Evolutionary conservation across 2,113 vertebrate genomes (phyloP), one percentile per base, ranked within the genome.

Genomic region (Xiphias gladius): DNA sequence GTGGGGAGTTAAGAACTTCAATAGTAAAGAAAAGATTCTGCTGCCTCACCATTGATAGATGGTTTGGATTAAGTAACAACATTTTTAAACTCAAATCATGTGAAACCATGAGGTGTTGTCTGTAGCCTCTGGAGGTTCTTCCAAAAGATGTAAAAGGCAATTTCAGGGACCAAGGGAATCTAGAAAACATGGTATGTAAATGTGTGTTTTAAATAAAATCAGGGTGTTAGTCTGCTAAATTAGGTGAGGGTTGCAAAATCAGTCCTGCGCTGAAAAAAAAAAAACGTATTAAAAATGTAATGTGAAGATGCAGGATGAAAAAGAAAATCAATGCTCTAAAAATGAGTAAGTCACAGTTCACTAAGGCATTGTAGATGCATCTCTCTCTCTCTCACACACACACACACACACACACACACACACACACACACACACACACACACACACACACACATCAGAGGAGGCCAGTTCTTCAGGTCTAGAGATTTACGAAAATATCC

Each of bases 291-390:
- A 4, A 61, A 46, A 41, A 82, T 68, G 48, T 17, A 48, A 83
- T 37, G 22, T 55, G 35, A 58, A 74, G 12, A 52, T 41, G 10
- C 4, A 54, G 17, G 59, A 52, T 32, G 24, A 50, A 76, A 76
- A 67, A 24, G 5, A 80, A 67, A 74, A 74, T 71, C 32, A 39
- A 64, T 83, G 30, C 10, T 67, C n/a, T 26, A n/a, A 52, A 62
- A 61, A 61, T 85, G 39, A 80, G 66, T 76, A 59, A 75, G 80
- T 35, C 32, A 37, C 32, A 84, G 64, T 63, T 74, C 76, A 75
- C 11, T 46, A 30, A 67, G 59, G 58, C 3, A 26, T 28, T 1
- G 17, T 28, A 54, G 37, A 61, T 32, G 20, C 17, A 59, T 67
- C 50, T 26, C 57, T 39, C 37, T 39, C 55, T 55, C 35, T 37